These are phyloP conservation scores for Acanthosoma haemorrhoidale DNA, from an alignment of 2,888 invertebrate genomes.

Conservation along the genomic window DNA sequence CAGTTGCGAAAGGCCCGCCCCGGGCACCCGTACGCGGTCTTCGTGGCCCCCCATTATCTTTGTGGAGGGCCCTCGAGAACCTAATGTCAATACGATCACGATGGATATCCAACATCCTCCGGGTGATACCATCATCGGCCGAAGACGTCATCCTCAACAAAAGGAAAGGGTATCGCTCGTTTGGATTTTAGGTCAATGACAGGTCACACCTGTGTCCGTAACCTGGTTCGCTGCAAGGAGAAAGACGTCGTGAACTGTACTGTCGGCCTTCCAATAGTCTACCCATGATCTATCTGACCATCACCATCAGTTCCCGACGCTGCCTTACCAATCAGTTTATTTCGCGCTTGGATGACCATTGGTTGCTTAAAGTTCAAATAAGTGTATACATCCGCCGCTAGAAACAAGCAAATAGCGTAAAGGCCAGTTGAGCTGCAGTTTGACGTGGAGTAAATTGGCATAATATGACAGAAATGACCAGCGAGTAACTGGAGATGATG, in stretches of 20 bases:
- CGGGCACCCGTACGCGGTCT: background rate
- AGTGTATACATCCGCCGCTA: no score
- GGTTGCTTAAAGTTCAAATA: no score
- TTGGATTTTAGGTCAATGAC: conserved; percentile 4
- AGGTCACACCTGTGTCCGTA: conserved; percentile 3
- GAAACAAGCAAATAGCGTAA: no score
- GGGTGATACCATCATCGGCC: background rate
- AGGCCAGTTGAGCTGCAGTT: no score
- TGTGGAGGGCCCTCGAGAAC: no score
- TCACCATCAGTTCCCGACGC: no score
- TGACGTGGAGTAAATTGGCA: no score
- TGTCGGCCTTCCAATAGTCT: background rate
- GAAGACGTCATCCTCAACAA: background rate
- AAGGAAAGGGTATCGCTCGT: background rate
- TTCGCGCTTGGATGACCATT: no score
- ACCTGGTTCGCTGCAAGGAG: background rate
- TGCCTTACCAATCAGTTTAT: no score
- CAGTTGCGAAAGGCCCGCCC: background rate
- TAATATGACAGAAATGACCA: no score
- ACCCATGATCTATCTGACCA: background rate
- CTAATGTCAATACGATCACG: conserved; percentile 1
- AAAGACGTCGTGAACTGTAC: background rate
- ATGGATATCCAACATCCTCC: background rate
- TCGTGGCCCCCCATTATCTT: background rate
- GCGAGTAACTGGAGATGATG: no score